Evolutionary conservation across 2,113 vertebrate species (phyloP), one percentile per base, ranked within the genome.

Genomic region (Cyanoliseus patagonus): DNA sequence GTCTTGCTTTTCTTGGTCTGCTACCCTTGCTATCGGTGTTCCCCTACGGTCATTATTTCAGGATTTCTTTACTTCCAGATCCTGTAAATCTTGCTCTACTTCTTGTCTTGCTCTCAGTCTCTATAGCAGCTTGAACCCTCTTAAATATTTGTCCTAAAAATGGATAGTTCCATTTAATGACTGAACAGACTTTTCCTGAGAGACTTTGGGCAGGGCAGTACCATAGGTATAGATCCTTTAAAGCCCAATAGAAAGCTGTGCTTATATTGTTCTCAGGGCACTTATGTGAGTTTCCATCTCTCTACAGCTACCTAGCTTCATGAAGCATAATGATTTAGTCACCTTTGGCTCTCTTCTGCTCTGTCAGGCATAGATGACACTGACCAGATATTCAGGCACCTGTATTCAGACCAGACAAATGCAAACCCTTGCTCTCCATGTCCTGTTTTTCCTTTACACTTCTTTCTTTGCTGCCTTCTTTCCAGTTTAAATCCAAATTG

Each of bases 21-120:
- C 37, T 83, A 69, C 11, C 79, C 37, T 68, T 89, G 16, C 46
- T 72, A 5, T 18, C 61, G 67, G 6, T 7, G 5, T 55, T 51
- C 6, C 10, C 23, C 12, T 18, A 13, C 0, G 0, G 42, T 39
- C 47, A 11, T 33, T 80, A 72, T 53, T 73, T 27, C 42, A 59
- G 67, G 33, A 68, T 41, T 86, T 76, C 62, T 88, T 76, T 23
- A 25, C 17, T 90, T 79, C 23, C 63, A 80, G 44, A 42, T 13
- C 8, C n/a, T 83, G n/a, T n/a, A 85, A 72, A 63, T 23, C 25
- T 53, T 70, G 16, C 3, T 66, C 4, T 85, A 66, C 11, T 82
- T 15, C 23, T 79, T 51, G 23, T 41, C 1, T 51, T 72, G 3
- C 28, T 68, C 67, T 83, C 4, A 4, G 18, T 49, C 27, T 11